Percentiles rank a stretch among this genome's conserved stretches.
Evolutionary conservation across 2,888 invertebrate species (phyloP).

Genomic region (Nemotelus pantherinus): DNA sequence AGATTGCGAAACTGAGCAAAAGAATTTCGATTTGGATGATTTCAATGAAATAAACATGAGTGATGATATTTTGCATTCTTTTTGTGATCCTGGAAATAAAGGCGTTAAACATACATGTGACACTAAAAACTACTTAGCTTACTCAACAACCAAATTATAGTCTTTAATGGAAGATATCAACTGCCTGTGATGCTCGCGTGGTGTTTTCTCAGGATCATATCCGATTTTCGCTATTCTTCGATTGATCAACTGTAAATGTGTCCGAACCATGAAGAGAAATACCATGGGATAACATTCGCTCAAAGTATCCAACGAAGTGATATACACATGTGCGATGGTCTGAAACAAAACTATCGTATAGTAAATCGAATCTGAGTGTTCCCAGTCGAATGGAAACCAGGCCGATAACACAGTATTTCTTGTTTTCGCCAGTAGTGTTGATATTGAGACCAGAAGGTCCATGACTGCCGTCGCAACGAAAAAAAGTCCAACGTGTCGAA

Average conservation of each 20-base stretch:
- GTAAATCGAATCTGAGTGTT: not conserved
- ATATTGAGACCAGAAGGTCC: not conserved
- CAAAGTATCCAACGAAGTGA: slow-evolving; percentile 26
- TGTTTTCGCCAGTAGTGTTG: not conserved
- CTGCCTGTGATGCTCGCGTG: not conserved
- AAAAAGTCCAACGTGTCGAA: not conserved
- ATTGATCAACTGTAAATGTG: slow-evolving; percentile 16
- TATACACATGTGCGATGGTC: not conserved
- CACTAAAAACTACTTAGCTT: not conserved
- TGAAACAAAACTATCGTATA: not conserved
- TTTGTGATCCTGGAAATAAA: slow-evolving; percentile 16
- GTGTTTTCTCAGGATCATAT: slow-evolving; percentile 33
- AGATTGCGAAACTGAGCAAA: not conserved
- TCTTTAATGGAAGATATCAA: slow-evolving; percentile 9
- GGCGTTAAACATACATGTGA: not conserved
- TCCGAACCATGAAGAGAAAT: slow-evolving; percentile 41
- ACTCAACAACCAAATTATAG: slow-evolving; percentile 17
- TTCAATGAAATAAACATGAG: not conserved
- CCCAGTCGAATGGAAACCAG: slow-evolving; percentile 39
- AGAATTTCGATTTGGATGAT: not conserved
- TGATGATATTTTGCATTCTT: slow-evolving; percentile 4
- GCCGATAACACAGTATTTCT: not conserved
- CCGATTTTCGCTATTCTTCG: slow-evolving; percentile 25
- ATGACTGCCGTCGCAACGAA: slow-evolving; percentile 22
- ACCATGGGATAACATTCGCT: slow-evolving; percentile 31